A percentile compares a stretch with the other conserved stretches of the same genome.
phyloP scores from a whole-genome alignment of 2,113 vertebrate species.

The Oceanodroma tethys region DNA sequence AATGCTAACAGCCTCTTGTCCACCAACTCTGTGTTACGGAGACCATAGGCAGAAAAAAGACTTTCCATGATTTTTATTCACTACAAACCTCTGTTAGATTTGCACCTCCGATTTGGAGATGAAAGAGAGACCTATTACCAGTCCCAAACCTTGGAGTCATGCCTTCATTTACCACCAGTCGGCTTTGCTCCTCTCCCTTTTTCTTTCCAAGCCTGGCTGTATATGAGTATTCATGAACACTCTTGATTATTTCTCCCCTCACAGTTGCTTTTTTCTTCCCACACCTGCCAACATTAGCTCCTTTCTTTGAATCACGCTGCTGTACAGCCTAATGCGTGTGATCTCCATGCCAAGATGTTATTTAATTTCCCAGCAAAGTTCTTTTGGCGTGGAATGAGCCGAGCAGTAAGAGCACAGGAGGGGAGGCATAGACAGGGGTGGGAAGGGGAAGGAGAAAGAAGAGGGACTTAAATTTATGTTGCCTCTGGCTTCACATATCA shows the following conservation, averaged over 20 bases:
- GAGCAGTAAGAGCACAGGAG: neutral
- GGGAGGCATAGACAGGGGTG: neutral
- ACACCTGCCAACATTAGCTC: conserved; percentile 66
- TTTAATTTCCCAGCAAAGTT: conserved; percentile 66
- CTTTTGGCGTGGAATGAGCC: neutral
- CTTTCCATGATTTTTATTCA: neutral
- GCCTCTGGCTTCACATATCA: neutral
- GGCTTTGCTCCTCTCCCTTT: neutral
- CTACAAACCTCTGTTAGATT: neutral
- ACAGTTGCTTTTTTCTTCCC: conserved; percentile 60
- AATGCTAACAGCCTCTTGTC: neutral
- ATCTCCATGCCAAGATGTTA: conserved; percentile 58
- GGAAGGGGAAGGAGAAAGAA: neutral
- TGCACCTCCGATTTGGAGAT: neutral
- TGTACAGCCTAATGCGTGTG: conserved; percentile 34
- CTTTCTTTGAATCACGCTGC: conserved; percentile 44
- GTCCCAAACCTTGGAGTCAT: neutral
- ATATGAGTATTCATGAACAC: conserved; percentile 14
- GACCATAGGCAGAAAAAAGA: neutral
- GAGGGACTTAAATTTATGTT: neutral
- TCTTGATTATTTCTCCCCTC: conserved; percentile 51
- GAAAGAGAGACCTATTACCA: neutral
- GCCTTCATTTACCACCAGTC: conserved; percentile 39
- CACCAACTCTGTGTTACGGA: neutral
- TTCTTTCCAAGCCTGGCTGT: neutral